Base-by-base conservation (phyloP, 37 sponge, comb jelly and placozoan species). In the Cliona cf. orientalis region DNA sequence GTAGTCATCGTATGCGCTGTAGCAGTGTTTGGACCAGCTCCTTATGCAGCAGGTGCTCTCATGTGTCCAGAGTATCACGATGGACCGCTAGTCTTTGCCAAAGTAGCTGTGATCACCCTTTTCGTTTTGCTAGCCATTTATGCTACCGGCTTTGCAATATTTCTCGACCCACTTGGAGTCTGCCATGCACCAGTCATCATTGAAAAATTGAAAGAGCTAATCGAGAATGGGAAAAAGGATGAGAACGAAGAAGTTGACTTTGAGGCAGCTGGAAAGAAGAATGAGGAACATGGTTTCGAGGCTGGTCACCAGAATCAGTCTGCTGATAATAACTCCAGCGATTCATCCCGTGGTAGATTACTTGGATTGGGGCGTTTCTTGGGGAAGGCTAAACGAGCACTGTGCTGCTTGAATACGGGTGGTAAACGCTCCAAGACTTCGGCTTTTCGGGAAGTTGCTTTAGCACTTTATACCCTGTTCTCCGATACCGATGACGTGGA, bases 51-150 rank as follows among this genome's bases (percentile, higher is more conserved):
- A 19, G 66, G 62, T 1, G 78, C 78, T 25, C 34, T 64, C 14
- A 36, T 26, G 42, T 78, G 78, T 72, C 17, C 5, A 1, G 61
- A 11, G 3, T 75, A 60, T 75, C 78, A 72, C 35, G 35, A 78
- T 28, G 78, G 78, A 41, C 78, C 78, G 14, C 62, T 78, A 5
- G 66, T 42, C 3, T 78, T 78, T 64, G 78, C 78, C 25, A 64
- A 41, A 64, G 78, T 64, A 2, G 42, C 45, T 3, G 46, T 64
- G 45, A 23, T 45, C 28, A 2, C 65, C 3, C 11, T 67, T 57
- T 37, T 65, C 28, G 57, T 80, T 21, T 31, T 28, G 6, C 56
- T 68, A 22, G 9, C 25, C 11, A 21, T 80, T 14, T 66, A 66
- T 11, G 29, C 23, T 2, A 53, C 35, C 1, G 69, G 68, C 0